A percentile compares a stretch with the other conserved stretches of the same genome.
Conservation (phyloP, 1,140 invertebrate genomes). For the Sycobia sp. region DNA sequence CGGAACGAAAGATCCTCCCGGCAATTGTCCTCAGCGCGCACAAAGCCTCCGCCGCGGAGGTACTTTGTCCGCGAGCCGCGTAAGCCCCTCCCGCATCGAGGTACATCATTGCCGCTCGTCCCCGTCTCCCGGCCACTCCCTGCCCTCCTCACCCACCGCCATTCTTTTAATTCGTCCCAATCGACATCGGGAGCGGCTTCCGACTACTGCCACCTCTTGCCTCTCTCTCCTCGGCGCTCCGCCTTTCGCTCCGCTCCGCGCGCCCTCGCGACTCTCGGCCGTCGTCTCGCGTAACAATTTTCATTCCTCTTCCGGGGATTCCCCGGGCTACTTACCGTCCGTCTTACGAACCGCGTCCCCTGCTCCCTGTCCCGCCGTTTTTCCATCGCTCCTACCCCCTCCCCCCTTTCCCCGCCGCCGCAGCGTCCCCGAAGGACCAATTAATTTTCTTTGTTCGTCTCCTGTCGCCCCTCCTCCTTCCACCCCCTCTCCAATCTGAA, state of each 20-base stretch:
- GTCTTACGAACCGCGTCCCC: background rate
- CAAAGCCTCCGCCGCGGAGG: no score
- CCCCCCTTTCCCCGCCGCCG: background rate
- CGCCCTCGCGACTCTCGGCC: slow-evolving; percentile 5
- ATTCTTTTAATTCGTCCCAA: slow-evolving; percentile 35
- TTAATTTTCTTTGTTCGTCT: slow-evolving; percentile 37
- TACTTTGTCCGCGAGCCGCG: background rate
- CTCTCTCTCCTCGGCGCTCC: background rate
- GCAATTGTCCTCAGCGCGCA: slow-evolving; percentile 10
- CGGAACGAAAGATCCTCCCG: no score
- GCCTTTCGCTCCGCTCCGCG: background rate
- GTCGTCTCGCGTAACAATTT: slow-evolving; percentile 33
- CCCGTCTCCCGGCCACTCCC: background rate
- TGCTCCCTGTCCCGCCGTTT: no score
- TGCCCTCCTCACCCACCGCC: background rate
- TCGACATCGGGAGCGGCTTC: slow-evolving; percentile 12
- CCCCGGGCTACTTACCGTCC: slow-evolving; percentile 27
- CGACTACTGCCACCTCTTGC: no score
- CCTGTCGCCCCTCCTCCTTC: background rate
- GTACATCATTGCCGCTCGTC: background rate
- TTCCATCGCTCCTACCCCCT: slow-evolving; percentile 3
- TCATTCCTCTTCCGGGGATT: slow-evolving; percentile 33
- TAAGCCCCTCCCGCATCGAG: background rate
- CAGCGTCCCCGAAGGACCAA: slow-evolving; percentile 28
- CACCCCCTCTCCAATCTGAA: background rate